Evolutionary conservation across 2,797 vertebrate species (phyloP).

Genomic region (Typhlichthys eigenmanni): DNA sequence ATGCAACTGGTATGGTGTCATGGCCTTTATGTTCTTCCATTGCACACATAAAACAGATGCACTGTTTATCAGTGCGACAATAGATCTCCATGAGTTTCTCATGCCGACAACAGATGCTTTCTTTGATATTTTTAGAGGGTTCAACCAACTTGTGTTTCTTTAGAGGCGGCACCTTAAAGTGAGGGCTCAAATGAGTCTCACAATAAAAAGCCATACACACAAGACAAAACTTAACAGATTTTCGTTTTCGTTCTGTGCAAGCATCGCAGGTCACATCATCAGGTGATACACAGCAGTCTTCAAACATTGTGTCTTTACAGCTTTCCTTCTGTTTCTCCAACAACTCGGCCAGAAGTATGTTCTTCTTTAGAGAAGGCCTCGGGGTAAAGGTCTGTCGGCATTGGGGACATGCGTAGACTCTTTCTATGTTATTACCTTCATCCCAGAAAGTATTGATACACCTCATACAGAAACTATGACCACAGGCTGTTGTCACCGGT

Average conservation of each 20-base stretch:
- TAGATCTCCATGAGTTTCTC: conserved; percentile 49
- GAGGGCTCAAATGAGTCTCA: conserved; percentile 41
- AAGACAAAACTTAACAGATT: conserved; percentile 45
- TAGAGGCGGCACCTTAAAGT: conserved; percentile 28
- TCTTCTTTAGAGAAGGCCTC: conserved; percentile 54
- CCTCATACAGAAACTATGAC: conserved; percentile 55
- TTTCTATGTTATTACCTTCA: neutral
- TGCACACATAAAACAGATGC: conserved; percentile 48
- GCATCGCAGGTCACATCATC: conserved; percentile 49
- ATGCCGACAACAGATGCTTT: conserved; percentile 47
- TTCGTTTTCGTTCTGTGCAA: conserved; percentile 37
- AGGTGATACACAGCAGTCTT: neutral
- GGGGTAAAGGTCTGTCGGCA: conserved; percentile 41
- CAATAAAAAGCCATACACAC: conserved; percentile 54
- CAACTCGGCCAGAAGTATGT: conserved; percentile 40
- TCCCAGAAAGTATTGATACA: conserved; percentile 59
- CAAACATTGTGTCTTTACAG: neutral
- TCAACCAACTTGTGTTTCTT: conserved; percentile 46
- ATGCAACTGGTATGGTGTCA: conserved; percentile 25
- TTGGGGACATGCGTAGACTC: conserved; percentile 51
- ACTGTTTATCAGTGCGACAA: conserved; percentile 49
- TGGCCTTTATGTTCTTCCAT: conserved; percentile 48
- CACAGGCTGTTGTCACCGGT: conserved; percentile 55
- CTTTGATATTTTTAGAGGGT: conserved; percentile 18
- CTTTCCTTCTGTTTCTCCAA: conserved; percentile 28